Conservation (phyloP, 2,113 vertebrate genomes). For the Gasterosteus aculeatus region DNA sequence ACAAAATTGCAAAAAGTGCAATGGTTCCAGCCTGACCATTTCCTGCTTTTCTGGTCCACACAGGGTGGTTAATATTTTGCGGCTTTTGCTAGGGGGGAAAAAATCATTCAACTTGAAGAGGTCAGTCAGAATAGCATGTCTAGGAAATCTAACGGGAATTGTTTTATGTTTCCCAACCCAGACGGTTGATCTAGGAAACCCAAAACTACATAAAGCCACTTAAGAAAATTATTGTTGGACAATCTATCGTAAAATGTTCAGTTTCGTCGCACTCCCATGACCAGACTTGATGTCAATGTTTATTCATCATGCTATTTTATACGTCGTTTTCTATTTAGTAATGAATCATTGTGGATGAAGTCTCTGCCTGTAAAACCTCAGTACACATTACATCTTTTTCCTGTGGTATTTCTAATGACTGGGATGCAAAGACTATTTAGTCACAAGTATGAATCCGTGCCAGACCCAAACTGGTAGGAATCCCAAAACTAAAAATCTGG, state of each 20-base stretch:
- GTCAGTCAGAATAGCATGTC: neutral
- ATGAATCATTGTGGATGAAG: neutral
- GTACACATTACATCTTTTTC: neutral
- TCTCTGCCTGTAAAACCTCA: neutral
- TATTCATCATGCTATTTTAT: neutral
- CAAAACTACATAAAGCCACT: neutral
- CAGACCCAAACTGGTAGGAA: slow-evolving; percentile 23
- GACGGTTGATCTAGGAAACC: neutral
- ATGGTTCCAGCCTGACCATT: neutral
- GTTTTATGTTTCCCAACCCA: neutral
- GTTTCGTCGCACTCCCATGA: neutral
- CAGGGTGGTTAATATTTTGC: neutral
- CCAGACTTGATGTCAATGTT: neutral
- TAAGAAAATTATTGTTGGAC: neutral
- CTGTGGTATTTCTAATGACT: neutral
- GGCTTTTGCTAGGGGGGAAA: neutral
- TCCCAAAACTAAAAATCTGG: slow-evolving; percentile 5
- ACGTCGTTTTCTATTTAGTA: neutral
- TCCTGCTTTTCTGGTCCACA: slow-evolving; percentile 2
- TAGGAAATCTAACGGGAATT: neutral
- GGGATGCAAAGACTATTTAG: slow-evolving; percentile 11
- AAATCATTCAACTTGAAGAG: neutral
- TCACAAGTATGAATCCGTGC: slow-evolving; percentile 23
- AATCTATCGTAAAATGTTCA: neutral
- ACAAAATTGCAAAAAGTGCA: neutral